Evolutionary conservation across 2,113 vertebrate genomes (phyloP).

Genomic region (Mystacornis crossleyi): DNA sequence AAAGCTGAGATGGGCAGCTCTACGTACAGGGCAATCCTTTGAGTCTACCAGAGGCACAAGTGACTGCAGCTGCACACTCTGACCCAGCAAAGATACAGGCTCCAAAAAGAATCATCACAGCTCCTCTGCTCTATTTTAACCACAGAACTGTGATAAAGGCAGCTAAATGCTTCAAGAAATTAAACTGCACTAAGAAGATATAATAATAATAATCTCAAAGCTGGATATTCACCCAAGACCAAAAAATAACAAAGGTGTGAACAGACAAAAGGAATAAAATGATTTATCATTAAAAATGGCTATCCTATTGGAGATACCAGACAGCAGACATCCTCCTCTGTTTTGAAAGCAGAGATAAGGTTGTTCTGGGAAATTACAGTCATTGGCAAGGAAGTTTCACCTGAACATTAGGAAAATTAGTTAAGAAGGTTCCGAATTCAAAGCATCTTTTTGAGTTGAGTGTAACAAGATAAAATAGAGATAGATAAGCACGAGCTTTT

Average conservation of each 20-base stretch:
- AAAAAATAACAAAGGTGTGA: constrained; percentile 12
- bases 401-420: constrained; percentile 27
- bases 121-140: neutral
- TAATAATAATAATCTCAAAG: neutral
- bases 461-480: constrained; percentile 11
- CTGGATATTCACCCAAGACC: neutral
- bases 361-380: constrained; percentile 23
- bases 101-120: neutral
- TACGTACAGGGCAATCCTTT: accelerated
- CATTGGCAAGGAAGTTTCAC: neutral
- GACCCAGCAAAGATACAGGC: neutral
- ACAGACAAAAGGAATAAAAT: constrained; percentile 28
- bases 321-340: neutral
- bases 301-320: neutral
- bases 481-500: constrained; percentile 26
- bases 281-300: neutral
- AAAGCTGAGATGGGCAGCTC: neutral
- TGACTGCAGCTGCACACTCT: neutral
- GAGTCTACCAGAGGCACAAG: neutral
- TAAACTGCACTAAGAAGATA: constrained; percentile 2
- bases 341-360: constrained; percentile 19
- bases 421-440: constrained; percentile 26
- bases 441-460: neutral
- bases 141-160: neutral
- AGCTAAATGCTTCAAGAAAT: neutral